phyloP scores from a whole-genome alignment of 2,113 vertebrate species.

The Strix aluco region DNA sequence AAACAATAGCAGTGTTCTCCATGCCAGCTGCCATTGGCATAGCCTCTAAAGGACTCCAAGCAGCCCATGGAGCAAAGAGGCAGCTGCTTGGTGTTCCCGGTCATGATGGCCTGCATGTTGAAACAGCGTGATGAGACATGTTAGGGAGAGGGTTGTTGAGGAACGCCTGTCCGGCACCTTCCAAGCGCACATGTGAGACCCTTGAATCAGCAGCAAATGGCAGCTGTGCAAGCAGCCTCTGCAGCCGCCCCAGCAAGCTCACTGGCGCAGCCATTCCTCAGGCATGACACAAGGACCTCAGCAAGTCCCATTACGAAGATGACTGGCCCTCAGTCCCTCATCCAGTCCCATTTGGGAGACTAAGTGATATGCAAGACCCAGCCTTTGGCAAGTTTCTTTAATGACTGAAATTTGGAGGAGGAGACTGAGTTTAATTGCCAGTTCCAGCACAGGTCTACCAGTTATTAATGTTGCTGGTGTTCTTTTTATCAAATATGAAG shows the following conservation, averaged over 20 bases:
- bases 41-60: neutral
- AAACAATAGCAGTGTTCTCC: neutral
- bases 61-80: neutral
- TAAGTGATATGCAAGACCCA: neutral
- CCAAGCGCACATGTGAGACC: neutral
- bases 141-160: neutral
- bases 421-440: constrained; percentile 12
- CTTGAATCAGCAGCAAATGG: neutral
- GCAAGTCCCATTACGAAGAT: neutral
- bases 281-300: accelerated
- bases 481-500: constrained; percentile 6
- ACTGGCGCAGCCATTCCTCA: neutral
- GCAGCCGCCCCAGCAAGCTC: neutral
- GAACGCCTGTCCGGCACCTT: neutral
- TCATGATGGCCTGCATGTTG: neutral
- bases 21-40: accelerated
- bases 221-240: neutral
- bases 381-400: constrained; percentile 18
- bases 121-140: neutral
- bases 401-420: neutral
- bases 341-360: neutral
- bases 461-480: constrained; percentile 2
- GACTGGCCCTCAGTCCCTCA: neutral
- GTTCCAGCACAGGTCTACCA: neutral
- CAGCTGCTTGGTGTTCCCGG: neutral